These are phyloP conservation scores for Myotis brandtii DNA, from an alignment of 2,113 vertebrate species.

Conservation along the genomic window DNA sequence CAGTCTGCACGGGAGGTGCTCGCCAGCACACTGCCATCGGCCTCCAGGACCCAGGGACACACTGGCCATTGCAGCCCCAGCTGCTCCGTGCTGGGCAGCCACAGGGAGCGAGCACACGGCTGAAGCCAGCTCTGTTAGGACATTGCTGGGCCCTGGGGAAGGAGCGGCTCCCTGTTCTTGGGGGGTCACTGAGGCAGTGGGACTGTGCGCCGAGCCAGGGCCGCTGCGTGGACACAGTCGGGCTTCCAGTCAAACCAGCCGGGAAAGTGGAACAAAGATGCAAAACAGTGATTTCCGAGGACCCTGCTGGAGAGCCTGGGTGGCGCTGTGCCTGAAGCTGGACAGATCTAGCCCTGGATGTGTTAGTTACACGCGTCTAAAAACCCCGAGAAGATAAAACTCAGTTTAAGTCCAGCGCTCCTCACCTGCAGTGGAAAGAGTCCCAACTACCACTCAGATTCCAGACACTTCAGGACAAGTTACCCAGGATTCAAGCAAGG, in stretches of 20 bases:
- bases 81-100: neutral
- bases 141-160: neutral
- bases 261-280: neutral
- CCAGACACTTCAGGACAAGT: constrained; percentile 11
- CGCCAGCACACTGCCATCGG: neutral
- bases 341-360: too few species aligned
- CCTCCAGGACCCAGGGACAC: too few species aligned
- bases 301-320: neutral
- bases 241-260: neutral
- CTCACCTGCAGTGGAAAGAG: neutral
- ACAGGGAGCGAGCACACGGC: neutral
- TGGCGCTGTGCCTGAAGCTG: neutral
- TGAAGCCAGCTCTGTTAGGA: neutral
- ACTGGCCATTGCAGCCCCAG: too few species aligned
- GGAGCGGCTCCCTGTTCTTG: neutral
- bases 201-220: neutral
- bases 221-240: neutral
- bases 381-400: neutral
- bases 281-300: neutral
- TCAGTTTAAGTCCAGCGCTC: neutral
- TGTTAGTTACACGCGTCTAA: neutral
- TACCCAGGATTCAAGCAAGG: neutral
- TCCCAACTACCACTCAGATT: neutral
- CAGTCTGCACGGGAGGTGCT: neutral
- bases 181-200: neutral